Percentiles rank a stretch among this genome's conserved stretches.
phyloP scores from a whole-genome alignment of 2,113 vertebrate genomes.

The Strigops habroptila region DNA sequence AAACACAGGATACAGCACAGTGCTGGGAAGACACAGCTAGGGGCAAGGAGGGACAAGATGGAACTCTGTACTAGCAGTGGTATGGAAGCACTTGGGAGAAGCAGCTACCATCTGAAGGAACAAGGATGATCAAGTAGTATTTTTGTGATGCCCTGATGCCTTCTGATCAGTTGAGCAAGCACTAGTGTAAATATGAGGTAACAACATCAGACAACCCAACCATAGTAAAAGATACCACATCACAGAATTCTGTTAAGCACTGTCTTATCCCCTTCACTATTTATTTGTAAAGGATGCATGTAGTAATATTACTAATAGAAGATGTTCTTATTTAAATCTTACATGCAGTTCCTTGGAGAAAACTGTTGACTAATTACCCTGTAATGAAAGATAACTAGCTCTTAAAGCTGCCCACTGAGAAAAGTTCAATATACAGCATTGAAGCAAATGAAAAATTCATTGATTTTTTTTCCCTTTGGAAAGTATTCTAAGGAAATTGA shows the following conservation, averaged over 20 bases:
- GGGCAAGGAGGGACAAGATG: neutral
- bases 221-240: neutral
- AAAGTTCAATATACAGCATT: neutral
- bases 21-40: neutral
- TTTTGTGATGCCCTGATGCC: neutral
- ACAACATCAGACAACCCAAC: fast-evolving
- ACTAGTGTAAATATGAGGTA: fast-evolving
- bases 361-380: neutral
- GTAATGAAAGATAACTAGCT: neutral
- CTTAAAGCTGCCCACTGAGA: neutral
- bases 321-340: neutral
- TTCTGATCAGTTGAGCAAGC: neutral
- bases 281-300: neutral
- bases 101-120: neutral
- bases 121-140: neutral
- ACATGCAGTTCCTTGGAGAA: neutral
- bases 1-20: neutral
- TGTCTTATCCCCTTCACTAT: neutral
- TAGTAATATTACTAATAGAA: neutral
- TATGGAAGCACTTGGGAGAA: neutral
- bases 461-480: neutral
- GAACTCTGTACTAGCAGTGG: neutral
- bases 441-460: neutral
- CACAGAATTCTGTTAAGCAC: neutral
- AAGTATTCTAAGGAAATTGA: neutral